Base-by-base conservation (phyloP, 2,113 vertebrate species). In the Dinomys branickii region DNA sequence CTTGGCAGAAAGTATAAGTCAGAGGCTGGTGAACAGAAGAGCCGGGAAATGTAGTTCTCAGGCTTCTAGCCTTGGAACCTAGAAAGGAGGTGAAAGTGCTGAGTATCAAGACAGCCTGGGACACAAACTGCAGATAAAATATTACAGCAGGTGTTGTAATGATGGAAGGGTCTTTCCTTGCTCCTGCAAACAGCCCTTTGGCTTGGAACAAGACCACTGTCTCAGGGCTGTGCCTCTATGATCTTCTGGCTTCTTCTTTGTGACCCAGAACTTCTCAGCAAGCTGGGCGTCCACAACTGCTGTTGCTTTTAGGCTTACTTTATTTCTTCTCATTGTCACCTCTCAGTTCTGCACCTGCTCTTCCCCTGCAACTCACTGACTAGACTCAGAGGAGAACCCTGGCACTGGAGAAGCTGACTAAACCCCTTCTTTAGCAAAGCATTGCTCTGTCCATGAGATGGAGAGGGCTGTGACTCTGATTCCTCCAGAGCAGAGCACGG, bases 401-500 rank as follows among this genome's bases (percentile, higher is more conserved):
- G 2, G 63, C 11, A 44, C 52, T 38, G 28, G 58, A n/a, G 35
- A 69, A 75, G 61, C n/a, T 35, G 84, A 67, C 3, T 22, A 35
- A 3, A 2, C 61, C 41, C 33, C 12, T 30, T 83, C 67, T 67
- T 59, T 19, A 28, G 63, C 38, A 77, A 71, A 80, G 14, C 54
- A 6, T 10, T 3, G 0, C 61, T 33, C 7, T 58, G 35, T 50
- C n/a, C 56, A 9, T 5, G 41, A 19, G 71, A 85, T 3, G 1
- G 59, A 58, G 67, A 35, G n/a, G 35, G 24, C 17, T 28, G 17
- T 35, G 19, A 19, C 44, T 58, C 58, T 3, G 9, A 35, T 7
- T 13, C 28, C 81, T 67, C 75, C 30, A 28, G n/a, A n/a, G n/a
- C 96, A 95, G 98, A 98, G 85, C 94, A 96, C 98, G 97, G 98